Evolutionary conservation across 2,113 vertebrate genomes (phyloP).

Genomic region (Urocitellus parryii): DNA sequence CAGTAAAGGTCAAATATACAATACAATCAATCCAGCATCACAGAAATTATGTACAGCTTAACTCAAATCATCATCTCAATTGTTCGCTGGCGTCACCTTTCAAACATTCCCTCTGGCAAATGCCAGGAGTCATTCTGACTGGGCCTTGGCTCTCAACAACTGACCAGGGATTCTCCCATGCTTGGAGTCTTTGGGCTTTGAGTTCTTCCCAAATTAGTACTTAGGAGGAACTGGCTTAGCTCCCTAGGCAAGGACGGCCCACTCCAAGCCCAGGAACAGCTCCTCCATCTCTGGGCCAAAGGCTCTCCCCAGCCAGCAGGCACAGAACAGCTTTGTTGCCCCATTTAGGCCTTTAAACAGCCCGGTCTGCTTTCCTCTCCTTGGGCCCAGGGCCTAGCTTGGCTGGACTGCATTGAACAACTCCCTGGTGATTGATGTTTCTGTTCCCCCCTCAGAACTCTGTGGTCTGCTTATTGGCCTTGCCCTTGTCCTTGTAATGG

Average conservation of each 20-base stretch:
- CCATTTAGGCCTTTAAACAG: background rate
- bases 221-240: background rate
- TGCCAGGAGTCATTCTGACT: too few relatives aligned
- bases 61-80: too few relatives aligned
- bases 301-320: background rate
- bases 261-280: background rate
- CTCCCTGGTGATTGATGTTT: conserved; percentile 62
- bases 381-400: background rate
- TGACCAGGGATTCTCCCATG: background rate
- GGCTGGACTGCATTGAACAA: background rate
- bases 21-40: too few relatives aligned
- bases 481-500: conserved; percentile 64
- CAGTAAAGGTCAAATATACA: too few relatives aligned
- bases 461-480: conserved; percentile 60
- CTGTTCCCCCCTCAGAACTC: conserved; percentile 20
- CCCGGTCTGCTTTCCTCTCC: background rate
- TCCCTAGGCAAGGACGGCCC: background rate
- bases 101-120: too few relatives aligned
- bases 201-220: background rate
- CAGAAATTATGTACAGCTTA: too few relatives aligned
- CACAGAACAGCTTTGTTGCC: background rate
- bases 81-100: too few relatives aligned
- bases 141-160: background rate
- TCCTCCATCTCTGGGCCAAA: background rate
- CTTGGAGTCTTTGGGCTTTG: background rate